phyloP scores from a whole-genome alignment of 2,888 invertebrate species.

The Pilophorus perplexus region DNA sequence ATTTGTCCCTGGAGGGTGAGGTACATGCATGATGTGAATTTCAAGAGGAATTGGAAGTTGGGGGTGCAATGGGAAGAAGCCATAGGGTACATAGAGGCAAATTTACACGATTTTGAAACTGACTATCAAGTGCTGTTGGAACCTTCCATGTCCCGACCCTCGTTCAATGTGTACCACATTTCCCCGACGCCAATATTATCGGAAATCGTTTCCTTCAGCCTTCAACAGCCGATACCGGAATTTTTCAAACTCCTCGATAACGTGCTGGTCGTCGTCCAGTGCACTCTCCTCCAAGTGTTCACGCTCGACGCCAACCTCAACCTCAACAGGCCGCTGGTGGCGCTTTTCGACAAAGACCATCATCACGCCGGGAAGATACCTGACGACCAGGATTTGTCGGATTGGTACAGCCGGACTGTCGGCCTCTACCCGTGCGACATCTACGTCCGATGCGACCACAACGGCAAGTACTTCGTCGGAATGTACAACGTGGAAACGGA shows the following conservation, averaged over 20 bases:
- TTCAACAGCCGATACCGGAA: conserved; percentile 42
- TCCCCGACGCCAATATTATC: background rate
- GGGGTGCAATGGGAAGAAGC: conserved; percentile 32
- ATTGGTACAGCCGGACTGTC: conserved; percentile 43
- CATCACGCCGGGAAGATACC: conserved; percentile 26
- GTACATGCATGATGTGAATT: conserved; percentile 43
- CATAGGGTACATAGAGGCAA: no score
- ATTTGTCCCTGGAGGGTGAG: conserved; percentile 43
- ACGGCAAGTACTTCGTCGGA: conserved; percentile 46
- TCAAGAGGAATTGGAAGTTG: conserved; percentile 43
- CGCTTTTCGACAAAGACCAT: conserved; percentile 41
- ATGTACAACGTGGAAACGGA: conserved; percentile 1
- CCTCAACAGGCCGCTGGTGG: conserved; percentile 18
- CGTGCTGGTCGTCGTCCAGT: conserved; percentile 44
- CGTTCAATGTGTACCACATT: background rate
- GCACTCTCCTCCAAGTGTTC: conserved; percentile 45
- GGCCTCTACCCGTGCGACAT: conserved; percentile 45
- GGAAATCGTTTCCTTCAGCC: conserved; percentile 32
- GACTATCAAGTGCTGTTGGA: conserved; percentile 2
- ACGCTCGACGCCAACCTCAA: conserved; percentile 19
- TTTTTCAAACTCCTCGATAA: conserved; percentile 41
- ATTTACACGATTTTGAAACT: conserved; percentile 10
- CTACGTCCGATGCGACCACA: conserved; percentile 41
- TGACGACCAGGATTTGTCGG: conserved; percentile 28
- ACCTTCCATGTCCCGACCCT: background rate